Conservation (phyloP, 2,888 invertebrate genomes). For the Digitonthophagus gazella region DNA sequence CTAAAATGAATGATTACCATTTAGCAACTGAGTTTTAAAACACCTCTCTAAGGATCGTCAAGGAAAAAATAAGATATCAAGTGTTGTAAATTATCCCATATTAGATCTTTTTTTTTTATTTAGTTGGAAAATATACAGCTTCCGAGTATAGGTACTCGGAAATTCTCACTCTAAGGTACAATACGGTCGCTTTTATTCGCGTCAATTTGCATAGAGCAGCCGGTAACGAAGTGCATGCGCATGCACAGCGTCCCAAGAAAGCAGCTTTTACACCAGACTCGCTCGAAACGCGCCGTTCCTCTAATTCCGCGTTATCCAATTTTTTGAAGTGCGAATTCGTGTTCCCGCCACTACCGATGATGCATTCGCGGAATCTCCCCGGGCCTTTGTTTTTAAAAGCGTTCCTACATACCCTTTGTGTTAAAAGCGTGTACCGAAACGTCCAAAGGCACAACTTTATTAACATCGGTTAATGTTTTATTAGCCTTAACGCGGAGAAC, state of each 20-base stretch:
- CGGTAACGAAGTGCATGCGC: background rate
- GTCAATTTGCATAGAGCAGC: background rate
- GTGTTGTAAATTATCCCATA: no score
- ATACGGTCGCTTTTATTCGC: background rate
- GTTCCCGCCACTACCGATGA: background rate
- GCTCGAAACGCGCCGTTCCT: background rate
- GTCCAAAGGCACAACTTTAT: background rate
- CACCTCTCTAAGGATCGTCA: no score
- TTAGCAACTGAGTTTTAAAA: no score
- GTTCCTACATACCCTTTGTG: background rate
- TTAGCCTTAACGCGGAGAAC: background rate
- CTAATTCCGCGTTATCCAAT: background rate
- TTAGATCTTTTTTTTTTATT: background rate
- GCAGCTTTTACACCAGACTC: background rate
- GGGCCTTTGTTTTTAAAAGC: background rate
- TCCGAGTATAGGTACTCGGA: background rate
- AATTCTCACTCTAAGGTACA: background rate
- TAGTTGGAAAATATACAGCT: background rate
- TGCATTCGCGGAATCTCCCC: background rate
- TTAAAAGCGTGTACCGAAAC: no score
- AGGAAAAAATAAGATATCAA: no score
- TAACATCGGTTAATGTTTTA: background rate
- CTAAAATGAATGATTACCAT: no score
- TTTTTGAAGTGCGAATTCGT: background rate
- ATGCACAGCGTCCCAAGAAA: background rate